These are phyloP conservation scores for Stratiolaelaps scimitus DNA, from an alignment of 1,140 invertebrate genomes.

Conservation along the genomic window DNA sequence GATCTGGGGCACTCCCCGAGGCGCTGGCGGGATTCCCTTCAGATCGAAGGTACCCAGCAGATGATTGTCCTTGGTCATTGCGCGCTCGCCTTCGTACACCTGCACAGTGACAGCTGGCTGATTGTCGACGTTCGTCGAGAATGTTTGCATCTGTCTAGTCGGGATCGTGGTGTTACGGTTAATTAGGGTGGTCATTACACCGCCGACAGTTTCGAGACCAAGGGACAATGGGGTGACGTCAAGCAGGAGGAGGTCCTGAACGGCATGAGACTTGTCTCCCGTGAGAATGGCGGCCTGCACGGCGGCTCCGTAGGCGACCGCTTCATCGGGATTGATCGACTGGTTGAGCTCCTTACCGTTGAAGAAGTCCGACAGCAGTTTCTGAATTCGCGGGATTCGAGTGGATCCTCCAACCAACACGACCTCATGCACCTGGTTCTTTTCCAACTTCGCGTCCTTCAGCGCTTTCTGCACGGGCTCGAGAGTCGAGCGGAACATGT, in stretches of 20 bases:
- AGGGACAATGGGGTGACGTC: conserved; percentile 87
- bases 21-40: conserved; percentile 48
- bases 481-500: conserved; percentile 53
- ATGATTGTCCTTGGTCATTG: conserved; percentile 51
- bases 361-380: conserved; percentile 55
- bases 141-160: conserved; percentile 85
- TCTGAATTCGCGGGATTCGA: conserved; percentile 94
- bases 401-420: conserved; percentile 95
- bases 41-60: conserved; percentile 49
- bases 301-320: conserved; percentile 68
- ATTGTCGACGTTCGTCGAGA: conserved; percentile 90
- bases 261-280: conserved; percentile 85
- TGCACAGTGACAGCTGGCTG: conserved; percentile 81
- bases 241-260: conserved; percentile 73
- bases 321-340: conserved; percentile 88
- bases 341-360: conserved; percentile 96
- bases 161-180: conserved; percentile 93
- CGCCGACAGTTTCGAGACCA: conserved; percentile 92
- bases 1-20: conserved; percentile 49
- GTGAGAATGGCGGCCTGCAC: conserved; percentile 63
- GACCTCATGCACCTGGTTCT: conserved; percentile 70
- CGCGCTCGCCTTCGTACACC: conserved; percentile 49
- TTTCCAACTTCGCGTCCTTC: conserved; percentile 42
- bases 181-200: conserved; percentile 88
- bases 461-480: conserved; percentile 41